A percentile compares a stretch with the other conserved stretches of the same genome.
Evolutionary conservation across 2,797 vertebrate species (phyloP).

Genomic region (Molossus molossus): DNA sequence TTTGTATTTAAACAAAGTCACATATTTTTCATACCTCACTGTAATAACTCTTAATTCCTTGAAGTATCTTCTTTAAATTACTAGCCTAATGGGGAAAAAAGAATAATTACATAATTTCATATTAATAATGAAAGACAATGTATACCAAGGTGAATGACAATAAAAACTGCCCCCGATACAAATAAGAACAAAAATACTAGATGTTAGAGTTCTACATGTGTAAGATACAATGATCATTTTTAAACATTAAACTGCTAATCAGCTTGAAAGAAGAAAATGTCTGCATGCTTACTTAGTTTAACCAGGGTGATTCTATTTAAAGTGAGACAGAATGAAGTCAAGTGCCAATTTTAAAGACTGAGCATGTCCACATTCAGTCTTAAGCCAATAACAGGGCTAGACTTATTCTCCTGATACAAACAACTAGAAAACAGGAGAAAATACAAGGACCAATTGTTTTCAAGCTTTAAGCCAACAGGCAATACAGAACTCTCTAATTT

Average conservation of each 20-base stretch:
- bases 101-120: slow-evolving; percentile 38
- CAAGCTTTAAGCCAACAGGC: background rate
- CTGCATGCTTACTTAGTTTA: background rate
- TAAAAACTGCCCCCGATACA: slow-evolving; percentile 13
- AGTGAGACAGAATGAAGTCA: background rate
- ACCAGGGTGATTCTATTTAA: slow-evolving; percentile 7
- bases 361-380: background rate
- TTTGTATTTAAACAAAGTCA: slow-evolving; percentile 61
- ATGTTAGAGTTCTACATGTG: slow-evolving; percentile 6
- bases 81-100: slow-evolving; percentile 92
- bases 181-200: slow-evolving; percentile 19
- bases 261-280: slow-evolving; percentile 24
- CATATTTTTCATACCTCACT: slow-evolving; percentile 93
- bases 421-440: slow-evolving; percentile 36
- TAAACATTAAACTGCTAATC: slow-evolving; percentile 42
- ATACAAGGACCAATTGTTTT: background rate
- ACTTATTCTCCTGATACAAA: slow-evolving; percentile 14
- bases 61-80: slow-evolving; percentile 99
- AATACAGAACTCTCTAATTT: background rate
- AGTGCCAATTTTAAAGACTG: background rate
- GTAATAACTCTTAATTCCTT: slow-evolving; percentile 98
- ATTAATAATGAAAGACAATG: slow-evolving; percentile 67
- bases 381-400: background rate
- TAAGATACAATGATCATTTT: background rate
- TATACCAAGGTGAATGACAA: slow-evolving; percentile 27